Base-by-base conservation (phyloP, 2,888 invertebrate genomes). In the Mesochorus sp. region DNA sequence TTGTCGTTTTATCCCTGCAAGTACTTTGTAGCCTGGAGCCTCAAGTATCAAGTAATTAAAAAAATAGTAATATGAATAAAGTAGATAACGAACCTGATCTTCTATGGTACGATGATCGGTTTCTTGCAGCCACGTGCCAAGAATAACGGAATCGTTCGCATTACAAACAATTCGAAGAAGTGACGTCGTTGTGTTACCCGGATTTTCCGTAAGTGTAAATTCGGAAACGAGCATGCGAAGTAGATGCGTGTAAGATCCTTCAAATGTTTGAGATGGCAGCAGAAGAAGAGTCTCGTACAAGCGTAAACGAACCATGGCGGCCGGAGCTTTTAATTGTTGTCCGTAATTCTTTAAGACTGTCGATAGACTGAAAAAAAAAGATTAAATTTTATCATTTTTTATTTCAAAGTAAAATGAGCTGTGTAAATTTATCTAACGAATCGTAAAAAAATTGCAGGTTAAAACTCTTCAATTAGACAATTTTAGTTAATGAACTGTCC, bases 91-190 rank as follows among this genome's bases (percentile, higher is more conserved):
- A 92, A 98, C 98, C 95, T 99, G 99, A 92, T 99, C 98, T 92
- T 99, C 99, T 82, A 99, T 97, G 53, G 96, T 96, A 79, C 97
- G 95, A 91, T 99, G 98, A 91, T 99, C 98, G 0, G 98, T 98
- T 89, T 99, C 98, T 89, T 98, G 97, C 42, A 98, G 93, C 97
- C 98, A 98, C 59, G 97, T 97, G 8, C 98, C 98, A 34, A 99
- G 92, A 68, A 99, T 95, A 44, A 98, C 96, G 0, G 97, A 97
- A 91, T 97, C 97, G 87, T 97, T 96, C 4, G 95, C 95, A 88
- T 97, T 96, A 85, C 97, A 97, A 75, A 97, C 94, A n/a, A 94
- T 93, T 53, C 96, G 92, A 78, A 97, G 92, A 80, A 96, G 93
- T 0, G 97, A 97, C 17, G 95, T 97, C 0, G 97, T 96, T 1